Percentiles rank a stretch among this genome's conserved stretches.
Conservation (phyloP, 2,797 vertebrate species). For the Coregonus sp. region DNA sequence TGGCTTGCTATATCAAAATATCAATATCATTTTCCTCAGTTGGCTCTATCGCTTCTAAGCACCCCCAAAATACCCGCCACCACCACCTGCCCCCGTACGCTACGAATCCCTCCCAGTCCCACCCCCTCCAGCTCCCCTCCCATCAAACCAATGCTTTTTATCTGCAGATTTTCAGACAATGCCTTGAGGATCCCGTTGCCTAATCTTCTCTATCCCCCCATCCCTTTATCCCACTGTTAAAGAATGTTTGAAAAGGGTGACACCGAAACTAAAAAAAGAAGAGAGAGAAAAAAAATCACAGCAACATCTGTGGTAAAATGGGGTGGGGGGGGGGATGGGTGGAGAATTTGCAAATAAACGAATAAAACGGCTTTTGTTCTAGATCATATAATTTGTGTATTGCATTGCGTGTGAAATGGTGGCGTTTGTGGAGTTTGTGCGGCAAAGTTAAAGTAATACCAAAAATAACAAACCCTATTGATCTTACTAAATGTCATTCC, state of each 20-base stretch:
- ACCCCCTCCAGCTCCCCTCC: slow-evolving; percentile 38
- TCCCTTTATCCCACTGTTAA: slow-evolving; percentile 92
- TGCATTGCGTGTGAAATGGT: neutral
- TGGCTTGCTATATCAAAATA: slow-evolving; percentile 24
- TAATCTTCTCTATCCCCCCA: slow-evolving; percentile 91
- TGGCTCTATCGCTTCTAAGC: slow-evolving; percentile 42
- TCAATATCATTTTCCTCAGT: slow-evolving; percentile 54
- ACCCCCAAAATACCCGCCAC: slow-evolving; percentile 13
- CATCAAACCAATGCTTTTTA: slow-evolving; percentile 74
- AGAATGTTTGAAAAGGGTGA: slow-evolving; percentile 91
- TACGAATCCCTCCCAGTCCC: slow-evolving; percentile 15
- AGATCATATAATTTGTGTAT: neutral
- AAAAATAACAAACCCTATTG: neutral
- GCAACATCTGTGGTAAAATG: slow-evolving; percentile 73
- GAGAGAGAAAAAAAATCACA: slow-evolving; percentile 63
- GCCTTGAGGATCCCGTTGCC: slow-evolving; percentile 89
- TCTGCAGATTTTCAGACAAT: slow-evolving; percentile 95
- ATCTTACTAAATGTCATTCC: neutral
- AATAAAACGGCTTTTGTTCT: slow-evolving; percentile 49
- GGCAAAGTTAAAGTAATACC: neutral
- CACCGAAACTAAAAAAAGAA: slow-evolving; percentile 69
- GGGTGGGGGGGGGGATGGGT: neutral
- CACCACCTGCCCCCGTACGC: slow-evolving; percentile 46
- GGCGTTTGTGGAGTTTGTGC: neutral
- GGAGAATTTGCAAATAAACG: slow-evolving; percentile 80